Evolutionary conservation across 2,113 vertebrate species (phyloP).

Genomic region (Atrichornis clamosus): DNA sequence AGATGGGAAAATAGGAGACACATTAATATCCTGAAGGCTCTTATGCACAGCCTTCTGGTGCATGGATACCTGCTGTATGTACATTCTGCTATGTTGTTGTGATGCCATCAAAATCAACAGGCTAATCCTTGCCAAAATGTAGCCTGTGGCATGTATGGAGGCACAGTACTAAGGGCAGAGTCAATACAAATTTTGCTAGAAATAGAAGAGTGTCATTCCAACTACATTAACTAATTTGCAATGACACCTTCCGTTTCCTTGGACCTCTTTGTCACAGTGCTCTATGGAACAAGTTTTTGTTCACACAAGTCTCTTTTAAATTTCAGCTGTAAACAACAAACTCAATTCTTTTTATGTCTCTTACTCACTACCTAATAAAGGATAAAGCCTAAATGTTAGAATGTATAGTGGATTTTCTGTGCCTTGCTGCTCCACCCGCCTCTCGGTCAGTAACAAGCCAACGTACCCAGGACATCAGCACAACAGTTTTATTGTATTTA

Average conservation of each 20-base stretch:
- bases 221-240: slow-evolving; percentile 59
- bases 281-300: slow-evolving; percentile 73
- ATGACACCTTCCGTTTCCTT: slow-evolving; percentile 66
- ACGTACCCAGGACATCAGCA: not conserved
- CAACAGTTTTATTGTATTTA: not conserved
- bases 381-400: slow-evolving; percentile 80
- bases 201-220: slow-evolving; percentile 69
- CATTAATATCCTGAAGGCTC: not conserved
- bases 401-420: slow-evolving; percentile 71
- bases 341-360: slow-evolving; percentile 72
- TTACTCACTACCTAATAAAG: slow-evolving; percentile 84
- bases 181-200: slow-evolving; percentile 59
- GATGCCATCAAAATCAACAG: slow-evolving; percentile 41
- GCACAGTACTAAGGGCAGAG: slow-evolving; percentile 65
- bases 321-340: slow-evolving; percentile 76
- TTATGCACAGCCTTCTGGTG: not conserved
- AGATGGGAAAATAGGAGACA: not conserved
- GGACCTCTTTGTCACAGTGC: slow-evolving; percentile 73
- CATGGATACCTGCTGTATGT: not conserved
- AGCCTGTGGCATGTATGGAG: slow-evolving; percentile 63
- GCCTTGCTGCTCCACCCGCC: slow-evolving; percentile 22
- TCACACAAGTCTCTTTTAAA: slow-evolving; percentile 70
- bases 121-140: slow-evolving; percentile 34
- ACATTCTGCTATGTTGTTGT: not conserved
- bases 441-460: not conserved